Base-by-base conservation (phyloP, 2,113 vertebrate species). In the Pantherophis guttatus region DNA sequence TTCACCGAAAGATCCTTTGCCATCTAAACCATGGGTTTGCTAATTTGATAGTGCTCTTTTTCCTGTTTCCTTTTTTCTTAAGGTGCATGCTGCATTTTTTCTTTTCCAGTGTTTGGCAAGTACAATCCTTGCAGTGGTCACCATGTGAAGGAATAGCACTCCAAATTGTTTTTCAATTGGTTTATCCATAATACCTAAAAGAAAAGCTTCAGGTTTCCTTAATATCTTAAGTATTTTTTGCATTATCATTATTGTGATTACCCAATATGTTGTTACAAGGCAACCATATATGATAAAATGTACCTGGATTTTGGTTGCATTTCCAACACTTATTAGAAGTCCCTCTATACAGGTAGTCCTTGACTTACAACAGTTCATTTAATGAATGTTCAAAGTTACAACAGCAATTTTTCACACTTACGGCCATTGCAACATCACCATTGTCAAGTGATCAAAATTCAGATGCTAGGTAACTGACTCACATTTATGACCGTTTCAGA, bases 11-110 rank as follows among this genome's bases (percentile, higher is more conserved):
- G 10, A 91, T 94, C 95, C 91, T 93, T 94, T 86, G 89, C 89
- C 70, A 90, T 94, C 92, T 87, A 21, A 96, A 94, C 94, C 92
- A 95, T 53, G 13, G 52, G 2, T 75, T 91, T 94, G 91, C 94
- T 93, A 93, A 94, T 39, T 87, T 95, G 70, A 29, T 13, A 33
- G 53, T 33, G 13, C 8, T 95, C 19, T 7, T 94, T 94, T 95
- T 54, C 54, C 29, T 93, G 26, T 95, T 95, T 54, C 54, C 29
- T 93, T 26, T 26, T 81, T 81, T 54, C 91, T 89, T 86, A 94
- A 96, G 94, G 94, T 90, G 94, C 91, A 17, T 95, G 94, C 94
- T 92, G 50, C 13, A 70, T 33, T 26, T 70, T 70, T 70, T 33
- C 29, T 13, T 70, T 70, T 70, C 29, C 65, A 70, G 2, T 70